These are phyloP conservation scores for Drosophila cracens DNA, from an alignment of 2,888 invertebrate species.

Conservation along the genomic window DNA sequence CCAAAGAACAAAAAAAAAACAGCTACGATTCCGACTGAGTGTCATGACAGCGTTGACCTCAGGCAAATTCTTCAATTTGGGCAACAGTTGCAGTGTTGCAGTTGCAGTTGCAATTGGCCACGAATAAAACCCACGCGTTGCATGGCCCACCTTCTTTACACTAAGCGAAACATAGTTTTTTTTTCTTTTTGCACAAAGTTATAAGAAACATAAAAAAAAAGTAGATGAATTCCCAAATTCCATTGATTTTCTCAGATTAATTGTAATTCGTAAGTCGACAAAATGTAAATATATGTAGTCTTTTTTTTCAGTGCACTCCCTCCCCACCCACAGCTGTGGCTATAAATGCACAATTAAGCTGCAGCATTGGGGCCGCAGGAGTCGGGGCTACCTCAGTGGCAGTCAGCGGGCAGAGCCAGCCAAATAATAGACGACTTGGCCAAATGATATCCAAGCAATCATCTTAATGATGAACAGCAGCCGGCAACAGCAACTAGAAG, in stretches of 20 bases:
- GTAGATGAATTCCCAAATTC: neutral
- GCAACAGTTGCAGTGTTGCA: constrained; percentile 48
- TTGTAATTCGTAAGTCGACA: neutral
- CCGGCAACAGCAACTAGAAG: constrained; percentile 6
- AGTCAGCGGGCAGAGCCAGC: constrained; percentile 6
- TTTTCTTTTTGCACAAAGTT: neutral
- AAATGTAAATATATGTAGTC: neutral
- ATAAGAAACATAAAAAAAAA: neutral
- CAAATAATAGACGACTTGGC: constrained; percentile 46
- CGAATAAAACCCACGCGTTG: constrained; percentile 14
- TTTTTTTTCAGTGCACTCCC: constrained; percentile 4
- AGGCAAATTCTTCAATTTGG: constrained; percentile 52
- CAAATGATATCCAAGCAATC: constrained; percentile 54
- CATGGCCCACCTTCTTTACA: neutral
- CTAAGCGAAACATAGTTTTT: neutral
- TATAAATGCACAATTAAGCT: constrained; percentile 45
- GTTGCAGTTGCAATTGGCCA: constrained; percentile 41
- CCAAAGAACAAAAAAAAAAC: constrained; percentile 1
- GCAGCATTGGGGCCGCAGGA: constrained; percentile 6
- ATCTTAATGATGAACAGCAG: constrained; percentile 51
- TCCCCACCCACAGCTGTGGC: constrained; percentile 20
- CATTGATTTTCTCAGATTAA: neutral
- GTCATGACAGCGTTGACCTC: constrained; percentile 74
- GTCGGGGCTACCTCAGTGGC: constrained; percentile 35
- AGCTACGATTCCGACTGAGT: constrained; percentile 48